Base-by-base conservation (phyloP, 2,888 invertebrate species). In the Apamea monoglypha region DNA sequence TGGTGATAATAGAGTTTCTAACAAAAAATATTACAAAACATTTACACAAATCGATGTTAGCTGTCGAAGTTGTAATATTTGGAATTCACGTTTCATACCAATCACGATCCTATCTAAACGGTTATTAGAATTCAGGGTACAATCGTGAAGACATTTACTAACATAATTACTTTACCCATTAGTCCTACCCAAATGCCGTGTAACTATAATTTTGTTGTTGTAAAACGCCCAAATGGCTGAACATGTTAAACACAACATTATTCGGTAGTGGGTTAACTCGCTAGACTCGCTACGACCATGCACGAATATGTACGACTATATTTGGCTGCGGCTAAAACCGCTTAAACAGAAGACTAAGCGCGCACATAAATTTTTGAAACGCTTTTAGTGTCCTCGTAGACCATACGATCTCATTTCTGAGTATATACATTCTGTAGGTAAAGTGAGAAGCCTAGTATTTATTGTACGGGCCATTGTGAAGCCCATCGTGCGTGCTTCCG, bases 401-500 rank as follows among this genome's bases (percentile, higher is more conserved):
- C 74, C 63, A 81, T 73, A 85, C 85, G 68, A 76, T 78, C 69
- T 82, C 76, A 72, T 82, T 77, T 74, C 76, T 61, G 47, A 59
- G 75, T 75, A 59, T n/a, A 59, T 59, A 75, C 69, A 78, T 71
- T 64, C 40, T 56, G 32, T 76, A 76, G 70, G 74, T 79, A 77
- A 82, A 74, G 87, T 84, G 83, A 78, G 83, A 79, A 83, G 81
- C 50, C 73, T 81, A 83, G 84, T 83, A 89, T 88, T 90, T 83
- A 89, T 82, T 83, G 80, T 83, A 71, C 69, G 32, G 63, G 72
- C 86, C 77, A 89, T 91, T 89, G 88, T 89, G 84, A 81, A 74
- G 84, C 77, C 82, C 83, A 82, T 88, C 86, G 85, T 90, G 89
- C 89, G 91, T 89, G 90, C 86, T 90, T 91, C 91, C 92, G 88